A percentile compares a stretch with the other conserved stretches of the same genome.
Evolutionary conservation across 2,797 vertebrate genomes (phyloP).

Genomic region (Neomorphus geoffroyi): DNA sequence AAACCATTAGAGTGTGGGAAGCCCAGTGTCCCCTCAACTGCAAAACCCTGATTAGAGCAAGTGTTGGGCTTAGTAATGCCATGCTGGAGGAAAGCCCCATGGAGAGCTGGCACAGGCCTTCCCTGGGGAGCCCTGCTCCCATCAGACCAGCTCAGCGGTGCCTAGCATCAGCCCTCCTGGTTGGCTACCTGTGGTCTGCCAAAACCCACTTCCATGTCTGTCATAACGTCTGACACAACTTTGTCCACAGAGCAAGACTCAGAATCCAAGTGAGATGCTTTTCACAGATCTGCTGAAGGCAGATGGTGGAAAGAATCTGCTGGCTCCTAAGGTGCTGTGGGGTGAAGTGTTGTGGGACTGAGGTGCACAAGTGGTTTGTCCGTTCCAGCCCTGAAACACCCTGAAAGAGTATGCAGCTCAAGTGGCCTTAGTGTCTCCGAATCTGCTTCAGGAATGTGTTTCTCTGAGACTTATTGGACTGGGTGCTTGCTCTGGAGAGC

Average conservation of each 20-base stretch:
- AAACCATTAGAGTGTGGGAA: rapidly evolving
- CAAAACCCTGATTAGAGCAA: rapidly evolving
- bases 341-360: rapidly evolving
- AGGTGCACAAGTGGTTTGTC: rapidly evolving
- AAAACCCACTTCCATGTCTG: rapidly evolving
- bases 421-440: background rate
- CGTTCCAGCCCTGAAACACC: rapidly evolving
- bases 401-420: rapidly evolving
- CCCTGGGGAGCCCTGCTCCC: background rate
- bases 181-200: rapidly evolving
- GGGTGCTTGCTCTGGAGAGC: background rate
- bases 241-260: rapidly evolving
- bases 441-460: background rate
- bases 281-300: background rate
- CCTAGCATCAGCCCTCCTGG: background rate
- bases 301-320: background rate
- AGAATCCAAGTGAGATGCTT: rapidly evolving
- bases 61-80: rapidly evolving
- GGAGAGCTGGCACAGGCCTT: background rate
- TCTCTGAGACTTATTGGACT: background rate
- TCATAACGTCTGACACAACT: rapidly evolving
- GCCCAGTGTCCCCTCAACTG: rapidly evolving
- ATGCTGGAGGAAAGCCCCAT: rapidly evolving
- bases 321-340: rapidly evolving
- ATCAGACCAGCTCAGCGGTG: rapidly evolving